Conservation (phyloP, 2,797 vertebrate genomes). For the Sebastes kiyomatsui region DNA sequence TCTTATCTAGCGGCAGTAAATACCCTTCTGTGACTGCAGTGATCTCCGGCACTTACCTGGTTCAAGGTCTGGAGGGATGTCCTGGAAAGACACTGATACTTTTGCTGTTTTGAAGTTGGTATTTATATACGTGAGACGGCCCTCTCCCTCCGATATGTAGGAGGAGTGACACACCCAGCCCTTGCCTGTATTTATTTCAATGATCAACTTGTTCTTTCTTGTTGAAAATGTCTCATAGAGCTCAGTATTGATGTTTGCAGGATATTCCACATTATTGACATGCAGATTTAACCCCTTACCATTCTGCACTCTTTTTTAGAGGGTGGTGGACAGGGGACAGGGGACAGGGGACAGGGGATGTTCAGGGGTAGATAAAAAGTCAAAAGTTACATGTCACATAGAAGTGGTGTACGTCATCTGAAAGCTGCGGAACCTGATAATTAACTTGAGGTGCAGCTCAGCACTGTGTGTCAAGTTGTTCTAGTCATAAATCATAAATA, state of each 20-base stretch:
- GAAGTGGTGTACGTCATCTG: too few relatives aligned
- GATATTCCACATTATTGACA: neutral
- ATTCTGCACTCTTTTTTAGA: too few relatives aligned
- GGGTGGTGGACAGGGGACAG: too few relatives aligned
- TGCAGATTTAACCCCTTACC: neutral
- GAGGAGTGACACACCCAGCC: constrained; percentile 39
- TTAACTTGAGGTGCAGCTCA: too few relatives aligned
- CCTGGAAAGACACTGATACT: neutral
- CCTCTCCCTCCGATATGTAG: neutral
- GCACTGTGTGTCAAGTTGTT: too few relatives aligned
- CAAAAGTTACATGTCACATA: too few relatives aligned
- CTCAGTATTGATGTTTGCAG: neutral
- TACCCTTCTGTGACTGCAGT: neutral
- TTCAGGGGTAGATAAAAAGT: too few relatives aligned
- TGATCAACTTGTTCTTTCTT: too few relatives aligned
- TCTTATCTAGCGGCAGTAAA: neutral
- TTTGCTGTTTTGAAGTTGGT: neutral
- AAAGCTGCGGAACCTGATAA: too few relatives aligned
- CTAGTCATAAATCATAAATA: too few relatives aligned
- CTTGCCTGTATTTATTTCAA: neutral
- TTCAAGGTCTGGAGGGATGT: neutral
- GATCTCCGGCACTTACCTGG: constrained; percentile 24
- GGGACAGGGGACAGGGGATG: too few relatives aligned
- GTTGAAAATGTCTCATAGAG: neutral
- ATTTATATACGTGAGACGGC: constrained; percentile 24